Conservation (phyloP, 2,113 vertebrate species). For the Acrocephalus arundinaceus region DNA sequence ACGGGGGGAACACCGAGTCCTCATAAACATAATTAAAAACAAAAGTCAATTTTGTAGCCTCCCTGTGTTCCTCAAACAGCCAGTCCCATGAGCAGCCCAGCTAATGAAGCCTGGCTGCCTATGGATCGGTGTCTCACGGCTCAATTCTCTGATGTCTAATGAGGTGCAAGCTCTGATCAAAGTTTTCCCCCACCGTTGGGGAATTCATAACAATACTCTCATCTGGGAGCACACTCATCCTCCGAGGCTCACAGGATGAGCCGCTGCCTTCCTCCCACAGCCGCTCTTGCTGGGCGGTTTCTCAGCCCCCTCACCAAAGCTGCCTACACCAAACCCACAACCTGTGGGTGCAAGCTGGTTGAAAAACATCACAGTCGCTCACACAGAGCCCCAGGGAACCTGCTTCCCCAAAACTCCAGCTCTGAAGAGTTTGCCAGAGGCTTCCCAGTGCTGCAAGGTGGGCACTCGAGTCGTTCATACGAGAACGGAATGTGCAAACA, state of each 20-base stretch:
- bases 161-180: conserved; percentile 64
- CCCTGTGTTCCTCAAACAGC: background rate
- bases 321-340: background rate
- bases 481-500: background rate
- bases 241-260: background rate
- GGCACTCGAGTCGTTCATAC: rapidly evolving
- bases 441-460: background rate
- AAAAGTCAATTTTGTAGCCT: conserved; percentile 35
- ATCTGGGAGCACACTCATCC: background rate
- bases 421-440: background rate
- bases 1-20: background rate
- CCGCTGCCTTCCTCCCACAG: background rate
- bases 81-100: conserved; percentile 1
- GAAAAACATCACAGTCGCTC: background rate
- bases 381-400: background rate
- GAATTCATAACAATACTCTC: background rate
- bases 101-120: conserved; percentile 56
- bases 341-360: background rate
- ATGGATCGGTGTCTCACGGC: conserved; percentile 52
- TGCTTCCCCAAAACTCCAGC: background rate
- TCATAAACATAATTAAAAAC: conserved; percentile 61
- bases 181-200: background rate
- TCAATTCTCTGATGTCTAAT: conserved; percentile 61
- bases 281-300: rapidly evolving
- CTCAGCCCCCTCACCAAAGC: background rate